Base-by-base conservation (phyloP, 2,113 vertebrate genomes). In the Australoheros scitulus region DNA sequence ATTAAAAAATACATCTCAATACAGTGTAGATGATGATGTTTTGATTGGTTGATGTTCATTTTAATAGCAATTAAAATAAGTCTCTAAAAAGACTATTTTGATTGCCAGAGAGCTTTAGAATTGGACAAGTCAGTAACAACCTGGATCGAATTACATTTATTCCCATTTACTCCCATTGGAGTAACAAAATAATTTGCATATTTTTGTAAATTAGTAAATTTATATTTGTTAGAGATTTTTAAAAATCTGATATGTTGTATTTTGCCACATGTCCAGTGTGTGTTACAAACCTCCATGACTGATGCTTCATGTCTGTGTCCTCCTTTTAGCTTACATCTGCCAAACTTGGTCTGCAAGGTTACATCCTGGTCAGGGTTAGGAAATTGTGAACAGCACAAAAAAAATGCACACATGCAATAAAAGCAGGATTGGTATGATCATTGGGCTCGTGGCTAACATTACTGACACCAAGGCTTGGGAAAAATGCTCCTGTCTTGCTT, bases 291-390 rank as follows among this genome's bases (percentile, higher is more conserved):
- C 13, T 47, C 43, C 43, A 47, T 47, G 43, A 15, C 43, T 47
- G 34, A 36, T 9, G 34, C 34, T 36, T 7, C 34, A 36, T 36
- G 34, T 36, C 7, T 36, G 6, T 14, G 7, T 65, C 63, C 2
- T 13, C 43, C 22, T 24, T 43, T 15, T 24, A 43, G 41, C 7
- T 43, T 0, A 43, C 41, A 13, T 11, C 41, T 43, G 11, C 11
- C 11, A 43, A 43, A 43, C 41, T 43, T 24, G n/a, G 13, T 41
- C 20, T 64, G 4, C 7, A 3, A 22, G 36, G 14, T 6, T 65
- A n/a, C 38, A 41, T 8, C 41, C 36, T 65, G n/a, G 63, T 65
- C 63, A 65, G 1, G 7, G 4, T 65, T 65, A 65, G 11, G 3
- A 26, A 47, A 68, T 68, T 47, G 38, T 43, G 63, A 47, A 47